Evolutionary conservation across 2,113 vertebrate species (phyloP).

Genomic region (Megaleporinus macrocephalus): DNA sequence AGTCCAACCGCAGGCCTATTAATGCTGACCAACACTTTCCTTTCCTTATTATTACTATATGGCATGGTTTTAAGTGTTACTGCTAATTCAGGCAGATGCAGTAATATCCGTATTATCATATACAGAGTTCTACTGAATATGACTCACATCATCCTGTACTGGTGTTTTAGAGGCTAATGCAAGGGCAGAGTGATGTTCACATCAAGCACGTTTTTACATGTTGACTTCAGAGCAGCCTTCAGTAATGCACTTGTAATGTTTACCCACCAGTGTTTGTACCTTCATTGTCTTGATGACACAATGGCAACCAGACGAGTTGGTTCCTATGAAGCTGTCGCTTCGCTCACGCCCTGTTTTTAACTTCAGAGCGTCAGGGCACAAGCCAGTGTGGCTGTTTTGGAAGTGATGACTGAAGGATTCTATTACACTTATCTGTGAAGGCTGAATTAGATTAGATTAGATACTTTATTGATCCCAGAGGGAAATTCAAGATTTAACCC

Average conservation of each 20-base stretch:
- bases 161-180: neutral
- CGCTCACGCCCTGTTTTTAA: constrained; percentile 28
- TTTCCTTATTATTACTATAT: neutral
- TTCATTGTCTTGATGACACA: neutral
- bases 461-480: no score
- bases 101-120: neutral
- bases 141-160: no score
- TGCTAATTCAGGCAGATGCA: neutral
- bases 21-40: no score
- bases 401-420: neutral
- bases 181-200: neutral
- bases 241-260: neutral
- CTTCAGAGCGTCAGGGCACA: neutral
- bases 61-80: no score
- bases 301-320: constrained; percentile 26
- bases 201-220: neutral
- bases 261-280: neutral
- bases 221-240: constrained; percentile 3
- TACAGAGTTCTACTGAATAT: no score
- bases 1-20: constrained; percentile 16
- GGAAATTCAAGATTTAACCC: no score
- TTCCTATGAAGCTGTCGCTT: constrained; percentile 28
- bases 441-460: no score
- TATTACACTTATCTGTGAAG: neutral
- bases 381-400: neutral